phyloP scores from a whole-genome alignment of 1,140 invertebrate species.

The Steinernema khuongi region DNA sequence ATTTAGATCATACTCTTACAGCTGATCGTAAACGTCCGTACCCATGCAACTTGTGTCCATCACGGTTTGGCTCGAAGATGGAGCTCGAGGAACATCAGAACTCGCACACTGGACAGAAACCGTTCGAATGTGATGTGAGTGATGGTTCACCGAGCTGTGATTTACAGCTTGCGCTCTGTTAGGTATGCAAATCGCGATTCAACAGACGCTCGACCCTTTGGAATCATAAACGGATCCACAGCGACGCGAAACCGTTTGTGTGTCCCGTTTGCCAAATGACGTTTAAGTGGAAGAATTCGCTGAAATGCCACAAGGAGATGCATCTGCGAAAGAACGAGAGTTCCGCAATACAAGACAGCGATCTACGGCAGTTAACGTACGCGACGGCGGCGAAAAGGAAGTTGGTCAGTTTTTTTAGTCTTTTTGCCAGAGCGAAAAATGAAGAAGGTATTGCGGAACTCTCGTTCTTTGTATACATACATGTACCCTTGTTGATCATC shows the following conservation, averaged over 20 bases:
- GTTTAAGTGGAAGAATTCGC: constrained; percentile 58
- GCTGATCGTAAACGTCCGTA: constrained; percentile 55
- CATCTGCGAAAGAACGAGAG: constrained; percentile 55
- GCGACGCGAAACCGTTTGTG: constrained; percentile 55
- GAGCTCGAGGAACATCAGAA: constrained; percentile 58
- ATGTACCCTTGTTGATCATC: constrained; percentile 4
- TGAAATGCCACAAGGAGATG: constrained; percentile 59
- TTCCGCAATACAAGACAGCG: constrained; percentile 34
- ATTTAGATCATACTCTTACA: constrained; percentile 27
- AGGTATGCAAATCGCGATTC: constrained; percentile 57
- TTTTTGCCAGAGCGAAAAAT: constrained; percentile 11
- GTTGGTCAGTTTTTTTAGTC: constrained; percentile 22
- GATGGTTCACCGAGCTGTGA: background rate
- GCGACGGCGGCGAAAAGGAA: constrained; percentile 55
- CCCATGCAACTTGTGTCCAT: constrained; percentile 53
- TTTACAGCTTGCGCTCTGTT: constrained; percentile 35
- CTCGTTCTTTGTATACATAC: background rate
- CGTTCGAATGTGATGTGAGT: constrained; percentile 54
- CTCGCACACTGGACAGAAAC: constrained; percentile 54
- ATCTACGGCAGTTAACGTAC: constrained; percentile 54
- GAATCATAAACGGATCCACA: constrained; percentile 58
- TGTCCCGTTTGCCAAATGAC: constrained; percentile 58
- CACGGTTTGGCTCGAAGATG: constrained; percentile 58
- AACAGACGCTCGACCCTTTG: constrained; percentile 57
- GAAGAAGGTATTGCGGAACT: background rate